Conservation (phyloP, 2,113 vertebrate genomes). For the Zosterops japonicus region DNA sequence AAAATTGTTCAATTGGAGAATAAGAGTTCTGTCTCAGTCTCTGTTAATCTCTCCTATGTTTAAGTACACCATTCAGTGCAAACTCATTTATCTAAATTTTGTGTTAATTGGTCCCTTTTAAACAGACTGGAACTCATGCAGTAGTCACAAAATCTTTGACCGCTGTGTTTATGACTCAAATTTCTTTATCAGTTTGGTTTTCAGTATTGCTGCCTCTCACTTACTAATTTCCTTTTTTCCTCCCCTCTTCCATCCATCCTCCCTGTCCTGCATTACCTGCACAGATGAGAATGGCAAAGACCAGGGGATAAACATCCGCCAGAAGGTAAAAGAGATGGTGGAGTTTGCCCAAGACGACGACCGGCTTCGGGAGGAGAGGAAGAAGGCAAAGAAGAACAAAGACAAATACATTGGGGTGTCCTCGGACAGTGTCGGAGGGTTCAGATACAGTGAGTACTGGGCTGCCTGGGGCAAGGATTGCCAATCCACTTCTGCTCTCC, state of each 20-base stretch:
- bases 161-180: background rate
- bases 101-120: background rate
- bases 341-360: slow-evolving; percentile 98
- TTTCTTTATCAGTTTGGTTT: background rate
- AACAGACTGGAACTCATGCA: background rate
- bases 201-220: background rate
- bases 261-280: background rate
- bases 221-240: background rate
- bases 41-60: background rate
- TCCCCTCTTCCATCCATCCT: background rate
- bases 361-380: slow-evolving; percentile 92
- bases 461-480: background rate
- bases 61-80: background rate
- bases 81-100: background rate
- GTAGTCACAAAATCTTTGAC: background rate
- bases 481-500: background rate
- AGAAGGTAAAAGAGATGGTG: slow-evolving; percentile 96
- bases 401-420: slow-evolving; percentile 98
- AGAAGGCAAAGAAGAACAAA: slow-evolving; percentile 98
- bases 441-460: slow-evolving; percentile 86
- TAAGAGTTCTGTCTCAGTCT: background rate
- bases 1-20: slow-evolving; percentile 5
- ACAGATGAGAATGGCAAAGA: slow-evolving; percentile 97
- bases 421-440: slow-evolving; percentile 88
- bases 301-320: slow-evolving; percentile 96